Conservation (phyloP, 2,797 vertebrate genomes). For the Aplochiton taeniatus region DNA sequence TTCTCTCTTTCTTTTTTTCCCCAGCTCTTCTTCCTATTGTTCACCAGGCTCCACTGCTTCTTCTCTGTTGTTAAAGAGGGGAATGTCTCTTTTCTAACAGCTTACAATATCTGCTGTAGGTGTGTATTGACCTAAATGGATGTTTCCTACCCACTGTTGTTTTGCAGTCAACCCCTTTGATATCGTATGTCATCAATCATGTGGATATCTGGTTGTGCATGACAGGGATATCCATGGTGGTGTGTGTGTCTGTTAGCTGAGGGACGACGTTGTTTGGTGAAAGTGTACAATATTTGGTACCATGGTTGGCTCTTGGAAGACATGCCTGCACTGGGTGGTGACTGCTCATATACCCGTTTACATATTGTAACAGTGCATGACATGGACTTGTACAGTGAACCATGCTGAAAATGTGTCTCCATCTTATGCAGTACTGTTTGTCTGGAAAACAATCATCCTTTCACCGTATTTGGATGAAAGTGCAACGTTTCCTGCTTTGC, state of each 20-base stretch:
- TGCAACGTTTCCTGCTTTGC: constrained; percentile 36
- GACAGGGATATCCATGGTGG: not conserved
- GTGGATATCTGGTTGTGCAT: constrained; percentile 41
- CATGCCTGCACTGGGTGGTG: too few species aligned
- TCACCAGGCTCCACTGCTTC: constrained; percentile 55
- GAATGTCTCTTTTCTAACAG: constrained; percentile 81
- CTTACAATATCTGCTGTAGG: constrained; percentile 74
- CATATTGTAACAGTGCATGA: too few species aligned
- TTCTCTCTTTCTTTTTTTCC: constrained; percentile 36
- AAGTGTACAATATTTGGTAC: not conserved
- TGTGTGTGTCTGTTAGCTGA: too few species aligned
- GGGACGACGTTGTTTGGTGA: too few species aligned
- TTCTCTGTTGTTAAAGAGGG: constrained; percentile 69
- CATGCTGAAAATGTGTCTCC: not conserved
- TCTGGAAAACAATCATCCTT: constrained; percentile 28
- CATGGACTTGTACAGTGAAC: too few species aligned
- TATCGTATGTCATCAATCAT: constrained; percentile 54
- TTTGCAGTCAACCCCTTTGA: constrained; percentile 38
- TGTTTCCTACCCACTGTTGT: not conserved
- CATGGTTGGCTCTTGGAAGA: not conserved
- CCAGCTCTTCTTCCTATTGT: constrained; percentile 46
- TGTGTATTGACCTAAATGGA: constrained; percentile 75
- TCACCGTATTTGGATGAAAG: constrained; percentile 24
- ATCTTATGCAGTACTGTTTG: constrained; percentile 31
- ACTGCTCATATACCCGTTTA: too few species aligned